Percentiles rank a stretch among this genome's conserved stretches.
Conservation (phyloP, 2,888 invertebrate species). For the Pollenia amentaria region DNA sequence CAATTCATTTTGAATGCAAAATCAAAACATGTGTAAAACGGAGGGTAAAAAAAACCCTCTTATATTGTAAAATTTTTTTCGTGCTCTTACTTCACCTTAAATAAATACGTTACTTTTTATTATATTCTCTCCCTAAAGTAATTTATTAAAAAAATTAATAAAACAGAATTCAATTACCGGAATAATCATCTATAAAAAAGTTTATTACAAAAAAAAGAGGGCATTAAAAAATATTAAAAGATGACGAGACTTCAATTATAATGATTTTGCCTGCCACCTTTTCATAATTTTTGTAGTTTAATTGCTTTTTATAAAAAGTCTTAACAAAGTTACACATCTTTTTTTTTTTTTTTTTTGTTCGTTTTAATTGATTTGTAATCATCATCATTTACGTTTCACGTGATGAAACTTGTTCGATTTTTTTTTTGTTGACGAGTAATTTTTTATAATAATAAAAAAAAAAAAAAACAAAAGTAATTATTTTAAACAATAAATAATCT, state of each 20-base stretch:
- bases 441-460: not conserved
- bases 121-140: too few species aligned
- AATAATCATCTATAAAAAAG: too few species aligned
- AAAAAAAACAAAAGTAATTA: not conserved
- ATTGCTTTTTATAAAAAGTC: constrained; percentile 1
- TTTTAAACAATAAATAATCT: constrained; percentile 41
- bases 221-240: not conserved
- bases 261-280: constrained; percentile 31
- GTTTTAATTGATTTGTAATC: constrained; percentile 52
- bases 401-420: constrained; percentile 40
- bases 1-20: too few species aligned
- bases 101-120: too few species aligned
- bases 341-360: constrained; percentile 18
- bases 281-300: constrained; percentile 1
- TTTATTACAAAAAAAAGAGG: too few species aligned
- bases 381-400: constrained; percentile 59
- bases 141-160: too few species aligned
- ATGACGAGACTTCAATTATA: not conserved
- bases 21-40: too few species aligned
- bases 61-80: too few species aligned
- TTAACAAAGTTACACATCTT: too few species aligned
- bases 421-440: constrained; percentile 13
- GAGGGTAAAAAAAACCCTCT: too few species aligned
- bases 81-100: too few species aligned
- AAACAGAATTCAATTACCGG: too few species aligned